phyloP scores from a whole-genome alignment of 2,888 invertebrate genomes.

The Drosophila aldrichi region DNA sequence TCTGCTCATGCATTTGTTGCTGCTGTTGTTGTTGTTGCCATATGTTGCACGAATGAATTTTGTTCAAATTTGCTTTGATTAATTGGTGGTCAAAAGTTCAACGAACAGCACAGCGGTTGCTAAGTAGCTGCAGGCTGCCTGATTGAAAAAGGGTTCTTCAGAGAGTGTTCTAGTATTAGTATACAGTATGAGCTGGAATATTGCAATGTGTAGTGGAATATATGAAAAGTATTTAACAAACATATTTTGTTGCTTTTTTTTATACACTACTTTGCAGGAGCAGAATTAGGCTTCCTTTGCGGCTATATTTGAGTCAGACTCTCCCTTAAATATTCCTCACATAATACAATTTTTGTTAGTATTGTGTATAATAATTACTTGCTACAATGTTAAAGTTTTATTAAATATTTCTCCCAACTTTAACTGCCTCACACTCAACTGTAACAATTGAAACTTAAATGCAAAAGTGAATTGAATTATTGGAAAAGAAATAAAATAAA shows the following conservation, averaged over 20 bases:
- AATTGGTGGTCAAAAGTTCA: conserved; percentile 81
- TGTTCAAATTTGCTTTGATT: conserved; percentile 75
- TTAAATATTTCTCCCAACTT: too few relatives aligned
- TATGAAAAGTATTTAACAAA: neutral
- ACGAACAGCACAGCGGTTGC: conserved; percentile 61
- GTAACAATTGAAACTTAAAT: too few relatives aligned
- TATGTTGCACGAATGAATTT: conserved; percentile 77
- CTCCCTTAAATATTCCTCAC: too few relatives aligned
- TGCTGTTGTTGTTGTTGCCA: conserved; percentile 58
- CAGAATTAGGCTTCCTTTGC: too few relatives aligned
- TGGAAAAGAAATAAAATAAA: too few relatives aligned
- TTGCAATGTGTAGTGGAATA: neutral
- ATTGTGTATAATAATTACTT: too few relatives aligned
- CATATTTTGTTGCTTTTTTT: neutral
- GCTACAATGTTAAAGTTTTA: too few relatives aligned
- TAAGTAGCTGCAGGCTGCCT: conserved; percentile 40
- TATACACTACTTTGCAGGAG: too few relatives aligned
- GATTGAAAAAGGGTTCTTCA: neutral
- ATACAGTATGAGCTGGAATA: neutral
- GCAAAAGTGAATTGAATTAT: too few relatives aligned
- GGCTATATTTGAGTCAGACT: too few relatives aligned
- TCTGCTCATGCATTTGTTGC: conserved; percentile 50
- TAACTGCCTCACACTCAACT: too few relatives aligned
- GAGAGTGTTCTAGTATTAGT: neutral
- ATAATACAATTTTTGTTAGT: too few relatives aligned